Conservation (phyloP, 2,888 invertebrate species). For the Drosophila fulvimacula region DNA sequence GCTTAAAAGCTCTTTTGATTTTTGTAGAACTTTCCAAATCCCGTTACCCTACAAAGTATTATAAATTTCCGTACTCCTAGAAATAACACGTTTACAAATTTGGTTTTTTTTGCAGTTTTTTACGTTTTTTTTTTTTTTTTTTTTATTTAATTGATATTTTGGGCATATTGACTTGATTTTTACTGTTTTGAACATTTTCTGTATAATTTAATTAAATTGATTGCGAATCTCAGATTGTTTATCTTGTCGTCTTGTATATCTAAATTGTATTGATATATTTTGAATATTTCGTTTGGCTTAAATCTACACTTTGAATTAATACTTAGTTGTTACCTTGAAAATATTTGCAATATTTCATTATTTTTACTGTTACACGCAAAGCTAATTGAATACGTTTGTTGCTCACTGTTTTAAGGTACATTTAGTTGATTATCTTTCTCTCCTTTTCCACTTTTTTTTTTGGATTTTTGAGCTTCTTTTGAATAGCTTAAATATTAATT, state of each 20-base stretch:
- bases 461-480: conserved; percentile 54
- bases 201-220: conserved; percentile 20
- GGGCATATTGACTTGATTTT: conserved; percentile 5
- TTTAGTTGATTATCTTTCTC: conserved; percentile 52
- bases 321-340: conserved; percentile 34
- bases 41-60: conserved; percentile 23
- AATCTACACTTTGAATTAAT: conserved; percentile 30
- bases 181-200: conserved; percentile 13
- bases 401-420: conserved; percentile 67
- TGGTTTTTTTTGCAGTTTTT: conserved; percentile 51
- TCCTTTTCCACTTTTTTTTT: conserved; percentile 41
- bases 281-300: conserved; percentile 8
- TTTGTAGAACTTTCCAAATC: not conserved
- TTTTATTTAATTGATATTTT: conserved; percentile 10
- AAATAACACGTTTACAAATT: not conserved
- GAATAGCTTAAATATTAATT: conserved; percentile 17
- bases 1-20: not conserved
- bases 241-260: conserved; percentile 8
- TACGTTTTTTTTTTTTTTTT: conserved; percentile 2
- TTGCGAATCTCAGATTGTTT: conserved; percentile 40
- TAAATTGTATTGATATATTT: conserved; percentile 22
- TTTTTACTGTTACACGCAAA: conserved; percentile 51
- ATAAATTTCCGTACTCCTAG: conserved; percentile 2
- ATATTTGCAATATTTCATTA: conserved; percentile 45
- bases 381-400: conserved; percentile 71